These are phyloP conservation scores for Indicator indicator DNA, from an alignment of 2,113 vertebrate species.

Conservation along the genomic window DNA sequence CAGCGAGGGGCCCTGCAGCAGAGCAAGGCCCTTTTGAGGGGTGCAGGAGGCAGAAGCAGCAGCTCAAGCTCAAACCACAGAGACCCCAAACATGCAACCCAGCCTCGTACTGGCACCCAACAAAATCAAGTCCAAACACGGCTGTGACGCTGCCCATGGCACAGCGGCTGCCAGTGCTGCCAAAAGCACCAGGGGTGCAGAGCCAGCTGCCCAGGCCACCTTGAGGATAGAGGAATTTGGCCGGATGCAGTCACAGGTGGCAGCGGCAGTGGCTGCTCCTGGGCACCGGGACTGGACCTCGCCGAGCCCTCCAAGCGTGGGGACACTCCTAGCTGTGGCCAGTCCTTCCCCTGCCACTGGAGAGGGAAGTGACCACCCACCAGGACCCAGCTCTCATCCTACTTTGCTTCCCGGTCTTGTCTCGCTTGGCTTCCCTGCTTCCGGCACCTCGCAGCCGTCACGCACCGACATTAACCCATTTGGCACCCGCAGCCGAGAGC, in stretches of 20 bases:
- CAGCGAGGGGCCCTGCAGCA: background rate
- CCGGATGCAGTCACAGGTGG: no score
- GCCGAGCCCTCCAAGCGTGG: accelerated
- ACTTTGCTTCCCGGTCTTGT: background rate
- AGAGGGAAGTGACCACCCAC: background rate
- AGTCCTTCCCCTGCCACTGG: accelerated
- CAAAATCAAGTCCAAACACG: no score
- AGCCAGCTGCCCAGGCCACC: background rate
- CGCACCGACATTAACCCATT: background rate
- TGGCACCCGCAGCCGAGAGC: accelerated
- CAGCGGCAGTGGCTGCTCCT: background rate
- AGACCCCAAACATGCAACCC: background rate
- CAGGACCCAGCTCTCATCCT: background rate
- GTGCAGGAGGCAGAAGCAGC: background rate
- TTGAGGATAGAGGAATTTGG: background rate
- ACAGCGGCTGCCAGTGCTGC: background rate
- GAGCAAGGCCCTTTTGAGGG: background rate
- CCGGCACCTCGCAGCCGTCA: background rate
- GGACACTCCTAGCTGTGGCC: background rate
- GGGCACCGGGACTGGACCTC: background rate
- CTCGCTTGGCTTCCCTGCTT: background rate
- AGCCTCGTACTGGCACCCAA: background rate
- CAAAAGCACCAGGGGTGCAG: background rate
- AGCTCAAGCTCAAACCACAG: background rate
- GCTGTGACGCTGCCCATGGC: background rate